Percentiles rank a stretch among this genome's conserved stretches.
Conservation (phyloP, 2,797 vertebrate species). For the Parotocinclus haroldoi region DNA sequence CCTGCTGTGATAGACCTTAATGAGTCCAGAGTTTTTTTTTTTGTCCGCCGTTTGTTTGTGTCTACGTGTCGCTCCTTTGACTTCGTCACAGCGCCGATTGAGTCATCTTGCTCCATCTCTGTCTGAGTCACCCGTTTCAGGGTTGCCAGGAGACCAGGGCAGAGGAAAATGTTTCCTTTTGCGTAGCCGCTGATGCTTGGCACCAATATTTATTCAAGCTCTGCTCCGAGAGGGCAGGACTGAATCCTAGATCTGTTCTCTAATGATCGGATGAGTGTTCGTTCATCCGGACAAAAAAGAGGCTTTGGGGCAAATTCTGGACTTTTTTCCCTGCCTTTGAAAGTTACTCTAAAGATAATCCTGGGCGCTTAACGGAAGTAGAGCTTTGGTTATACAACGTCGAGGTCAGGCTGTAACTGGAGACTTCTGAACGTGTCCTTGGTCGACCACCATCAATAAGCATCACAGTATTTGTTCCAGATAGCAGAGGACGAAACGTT, state of each 20-base stretch:
- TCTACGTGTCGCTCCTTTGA: constrained; percentile 41
- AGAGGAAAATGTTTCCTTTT: constrained; percentile 73
- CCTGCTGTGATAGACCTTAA: constrained; percentile 1
- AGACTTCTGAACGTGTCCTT: too few species aligned
- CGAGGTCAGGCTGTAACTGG: too few species aligned
- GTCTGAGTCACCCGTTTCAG: constrained; percentile 71
- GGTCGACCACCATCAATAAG: too few species aligned
- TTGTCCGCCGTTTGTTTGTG: constrained; percentile 19
- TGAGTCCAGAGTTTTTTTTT: constrained; percentile 6
- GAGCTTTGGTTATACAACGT: too few species aligned
- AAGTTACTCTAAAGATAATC: constrained; percentile 18
- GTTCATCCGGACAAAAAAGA: constrained; percentile 19
- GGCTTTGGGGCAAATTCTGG: constrained; percentile 57
- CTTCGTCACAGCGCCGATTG: constrained; percentile 69
- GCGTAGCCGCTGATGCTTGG: constrained; percentile 68
- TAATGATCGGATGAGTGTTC: constrained; percentile 44
- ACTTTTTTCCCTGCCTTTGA: constrained; percentile 58
- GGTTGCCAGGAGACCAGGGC: constrained; percentile 74
- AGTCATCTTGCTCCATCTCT: constrained; percentile 71
- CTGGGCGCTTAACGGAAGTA: too few species aligned
- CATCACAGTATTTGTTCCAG: too few species aligned
- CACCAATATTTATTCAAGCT: constrained; percentile 76
- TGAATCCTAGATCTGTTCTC: constrained; percentile 57
- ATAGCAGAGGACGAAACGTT: too few species aligned
- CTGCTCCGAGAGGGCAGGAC: constrained; percentile 57